Percentiles rank a stretch among this genome's conserved stretches.
Evolutionary conservation across 2,888 invertebrate genomes (phyloP).

Genomic region (Eupsilia transversa): DNA sequence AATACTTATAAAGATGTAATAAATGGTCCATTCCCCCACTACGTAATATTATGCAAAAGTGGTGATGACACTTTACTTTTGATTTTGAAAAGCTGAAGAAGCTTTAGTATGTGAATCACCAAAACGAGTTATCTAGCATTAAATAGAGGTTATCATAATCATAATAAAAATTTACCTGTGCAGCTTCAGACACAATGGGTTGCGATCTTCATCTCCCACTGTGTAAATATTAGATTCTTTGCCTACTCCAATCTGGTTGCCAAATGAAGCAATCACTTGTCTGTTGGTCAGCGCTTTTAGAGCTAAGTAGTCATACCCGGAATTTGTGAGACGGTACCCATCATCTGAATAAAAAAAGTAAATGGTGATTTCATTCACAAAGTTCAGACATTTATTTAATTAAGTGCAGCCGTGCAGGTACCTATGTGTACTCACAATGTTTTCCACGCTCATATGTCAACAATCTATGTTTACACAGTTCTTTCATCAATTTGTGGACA

Average conservation of each 20-base stretch:
- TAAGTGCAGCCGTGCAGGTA: background rate
- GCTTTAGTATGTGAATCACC: background rate
- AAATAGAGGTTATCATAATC: background rate
- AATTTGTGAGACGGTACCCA: constrained; percentile 98
- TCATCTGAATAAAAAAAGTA: constrained; percentile 92
- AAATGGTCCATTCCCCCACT: background rate
- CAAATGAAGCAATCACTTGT: constrained; percentile 95
- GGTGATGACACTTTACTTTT: background rate
- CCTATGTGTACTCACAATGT: constrained; percentile 94
- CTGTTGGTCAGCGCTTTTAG: constrained; percentile 96
- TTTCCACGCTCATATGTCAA: constrained; percentile 98
- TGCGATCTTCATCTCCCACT: constrained; percentile 95
- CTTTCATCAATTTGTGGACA: constrained; percentile 96
- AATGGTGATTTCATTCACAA: background rate
- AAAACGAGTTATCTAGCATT: background rate
- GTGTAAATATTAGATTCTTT: constrained; percentile 99
- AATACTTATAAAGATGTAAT: background rate
- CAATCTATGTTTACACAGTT: constrained; percentile 97
- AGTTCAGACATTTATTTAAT: background rate
- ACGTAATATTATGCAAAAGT: background rate
- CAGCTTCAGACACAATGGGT: constrained; percentile 96
- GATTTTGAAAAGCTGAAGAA: background rate
- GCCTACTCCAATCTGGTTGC: constrained; percentile 99
- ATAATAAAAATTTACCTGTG: constrained; percentile 91
- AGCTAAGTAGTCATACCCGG: constrained; percentile 99